These are phyloP conservation scores for Helarctos malayanus DNA, from an alignment of 2,797 vertebrate species.

Conservation along the genomic window DNA sequence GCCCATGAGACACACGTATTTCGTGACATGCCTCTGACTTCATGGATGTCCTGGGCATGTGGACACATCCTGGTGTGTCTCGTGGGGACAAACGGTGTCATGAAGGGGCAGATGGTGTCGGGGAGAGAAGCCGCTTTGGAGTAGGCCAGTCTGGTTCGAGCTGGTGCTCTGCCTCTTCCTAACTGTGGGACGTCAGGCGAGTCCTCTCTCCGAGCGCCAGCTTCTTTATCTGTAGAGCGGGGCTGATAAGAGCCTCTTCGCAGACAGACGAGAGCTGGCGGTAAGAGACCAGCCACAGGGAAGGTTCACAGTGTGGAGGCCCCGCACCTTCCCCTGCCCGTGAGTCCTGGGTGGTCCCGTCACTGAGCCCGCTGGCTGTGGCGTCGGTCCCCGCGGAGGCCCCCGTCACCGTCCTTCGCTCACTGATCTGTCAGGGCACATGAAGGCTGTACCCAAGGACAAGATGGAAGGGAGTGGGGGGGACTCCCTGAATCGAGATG, in stretches of 20 bases:
- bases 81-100: not conserved
- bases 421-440: not conserved
- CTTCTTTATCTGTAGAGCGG: not conserved
- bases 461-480: not conserved
- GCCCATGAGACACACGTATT: not conserved
- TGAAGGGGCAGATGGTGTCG: not conserved
- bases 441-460: not conserved
- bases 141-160: not conserved
- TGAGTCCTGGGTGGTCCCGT: not conserved
- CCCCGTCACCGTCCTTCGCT: not conserved
- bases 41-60: not conserved
- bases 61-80: not conserved
- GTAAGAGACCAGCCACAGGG: not conserved
- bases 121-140: not conserved
- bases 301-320: not conserved
- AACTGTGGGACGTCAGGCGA: not conserved
- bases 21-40: not conserved
- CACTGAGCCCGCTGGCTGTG: not conserved
- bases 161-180: not conserved
- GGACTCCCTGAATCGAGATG: not conserved
- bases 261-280: not conserved
- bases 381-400: not conserved
- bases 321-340: not conserved
- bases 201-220: not conserved
- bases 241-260: not conserved